phyloP scores from a whole-genome alignment of 2,888 invertebrate genomes.

The Idaea biselata region DNA sequence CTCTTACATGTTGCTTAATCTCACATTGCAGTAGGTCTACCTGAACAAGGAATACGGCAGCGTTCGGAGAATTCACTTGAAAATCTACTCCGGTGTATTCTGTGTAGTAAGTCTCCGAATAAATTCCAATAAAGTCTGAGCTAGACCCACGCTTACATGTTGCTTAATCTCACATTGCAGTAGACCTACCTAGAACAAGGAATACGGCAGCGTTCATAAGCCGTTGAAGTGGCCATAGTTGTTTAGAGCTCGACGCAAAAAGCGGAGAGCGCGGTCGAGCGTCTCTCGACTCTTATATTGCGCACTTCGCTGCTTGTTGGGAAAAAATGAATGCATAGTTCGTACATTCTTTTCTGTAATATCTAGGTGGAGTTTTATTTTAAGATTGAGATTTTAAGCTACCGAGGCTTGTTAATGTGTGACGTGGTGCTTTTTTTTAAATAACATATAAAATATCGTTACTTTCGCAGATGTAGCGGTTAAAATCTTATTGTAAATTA shows the following conservation, averaged over 20 bases:
- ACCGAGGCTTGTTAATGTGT: not conserved
- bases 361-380: not conserved
- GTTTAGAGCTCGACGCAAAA: conserved; percentile 56
- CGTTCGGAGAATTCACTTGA: too few relatives aligned
- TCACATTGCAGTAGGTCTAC: too few relatives aligned
- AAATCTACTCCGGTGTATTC: too few relatives aligned
- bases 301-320: conserved; percentile 48
- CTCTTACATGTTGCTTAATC: too few relatives aligned
- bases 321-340: conserved; percentile 34
- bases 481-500: too few relatives aligned
- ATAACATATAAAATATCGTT: too few relatives aligned
- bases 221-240: conserved; percentile 56
- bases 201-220: conserved; percentile 40
- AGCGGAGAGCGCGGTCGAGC: conserved; percentile 46
- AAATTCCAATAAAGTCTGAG: too few relatives aligned
- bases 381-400: not conserved
- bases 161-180: not conserved
- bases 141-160: too few relatives aligned
- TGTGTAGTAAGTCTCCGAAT: too few relatives aligned
- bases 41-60: too few relatives aligned
- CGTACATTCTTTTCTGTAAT: not conserved
- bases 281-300: conserved; percentile 54
- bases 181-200: not conserved
- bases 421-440: too few relatives aligned
- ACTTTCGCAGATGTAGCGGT: too few relatives aligned